These are phyloP conservation scores for Mesoligia furuncula DNA, from an alignment of 2,888 invertebrate genomes.

Conservation along the genomic window DNA sequence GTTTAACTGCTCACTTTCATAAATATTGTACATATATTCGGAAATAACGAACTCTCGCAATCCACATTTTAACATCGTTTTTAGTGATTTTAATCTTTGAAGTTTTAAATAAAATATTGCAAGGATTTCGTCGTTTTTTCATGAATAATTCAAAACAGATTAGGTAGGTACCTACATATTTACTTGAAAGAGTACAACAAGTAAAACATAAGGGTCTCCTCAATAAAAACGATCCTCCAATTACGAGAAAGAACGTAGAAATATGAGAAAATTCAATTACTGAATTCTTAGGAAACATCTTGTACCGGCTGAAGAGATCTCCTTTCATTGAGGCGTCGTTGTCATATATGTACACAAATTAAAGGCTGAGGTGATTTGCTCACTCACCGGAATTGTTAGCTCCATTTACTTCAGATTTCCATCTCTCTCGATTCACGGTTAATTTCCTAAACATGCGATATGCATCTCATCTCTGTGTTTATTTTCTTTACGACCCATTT, in stretches of 20 bases:
- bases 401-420: conserved; percentile 34
- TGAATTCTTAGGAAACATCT: not conserved
- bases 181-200: not conserved
- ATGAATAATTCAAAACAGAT: not conserved
- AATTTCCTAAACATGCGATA: conserved; percentile 39
- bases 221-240: not conserved
- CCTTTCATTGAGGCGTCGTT: not conserved
- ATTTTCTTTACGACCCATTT: conserved; percentile 39
- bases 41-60: not conserved
- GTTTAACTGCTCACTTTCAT: conserved; percentile 1
- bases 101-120: not conserved
- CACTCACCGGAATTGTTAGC: conserved; percentile 12
- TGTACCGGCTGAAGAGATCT: not conserved
- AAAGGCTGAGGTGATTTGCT: conserved; percentile 14
- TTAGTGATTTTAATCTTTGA: not conserved
- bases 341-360: conserved; percentile 15
- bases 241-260: too few species aligned
- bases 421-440: conserved; percentile 26
- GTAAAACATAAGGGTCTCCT: not conserved
- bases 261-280: not conserved
- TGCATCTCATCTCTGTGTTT: conserved; percentile 29
- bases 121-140: not conserved
- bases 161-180: not conserved
- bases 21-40: not conserved
- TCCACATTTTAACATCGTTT: not conserved